Base-by-base conservation (phyloP, 1,140 invertebrate genomes). In the Thaumetopoea pityocampa region DNA sequence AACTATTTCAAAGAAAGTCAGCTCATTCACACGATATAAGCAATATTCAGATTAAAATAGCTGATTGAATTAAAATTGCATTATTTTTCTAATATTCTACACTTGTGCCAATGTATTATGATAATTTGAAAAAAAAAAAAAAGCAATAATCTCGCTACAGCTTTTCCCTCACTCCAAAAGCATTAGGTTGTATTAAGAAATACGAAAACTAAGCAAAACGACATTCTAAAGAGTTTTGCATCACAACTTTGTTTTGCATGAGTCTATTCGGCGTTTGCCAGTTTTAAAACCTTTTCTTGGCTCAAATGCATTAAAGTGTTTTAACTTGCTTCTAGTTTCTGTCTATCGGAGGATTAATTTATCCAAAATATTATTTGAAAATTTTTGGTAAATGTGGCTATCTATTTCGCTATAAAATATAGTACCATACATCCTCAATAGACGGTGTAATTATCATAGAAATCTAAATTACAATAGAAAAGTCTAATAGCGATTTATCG, bases 131-230 rank as follows among this genome's bases (percentile, higher is more conserved):
- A n/a, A n/a, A n/a, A n/a, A n/a, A n/a, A n/a, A n/a, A n/a, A n/a
- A n/a, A n/a, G n/a, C n/a, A n/a, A n/a, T n/a, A n/a, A n/a, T 32
- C 6, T 26, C 38, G 57, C 48, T 47, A 20, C 52, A 12, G 37
- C 12, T 51, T 51, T 8, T 28, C 22, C 22, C 37, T 12, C 45
- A 24, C 30, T 16, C 10, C 35, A 36, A 26, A n/a, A 35, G 49
- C 65, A 73, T 79, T 76, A 73, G 59, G 50, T 72, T 73, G 69
- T 83, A 81, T 83, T 83, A 83, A 81, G 77, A 81, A 81, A 83
- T 73, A 70, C 63, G 74, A 80, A 78, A 81, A 76, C 73, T 83
- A 68, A 79, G 77, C 72, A 71, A 65, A 78, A 81, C 78, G 55
- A 51, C 62, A 67, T 79, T 69, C 69, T 83, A 81, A 81, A 76